These are phyloP conservation scores for Rhea americana DNA, from an alignment of 2,113 vertebrate genomes.

Conservation along the genomic window DNA sequence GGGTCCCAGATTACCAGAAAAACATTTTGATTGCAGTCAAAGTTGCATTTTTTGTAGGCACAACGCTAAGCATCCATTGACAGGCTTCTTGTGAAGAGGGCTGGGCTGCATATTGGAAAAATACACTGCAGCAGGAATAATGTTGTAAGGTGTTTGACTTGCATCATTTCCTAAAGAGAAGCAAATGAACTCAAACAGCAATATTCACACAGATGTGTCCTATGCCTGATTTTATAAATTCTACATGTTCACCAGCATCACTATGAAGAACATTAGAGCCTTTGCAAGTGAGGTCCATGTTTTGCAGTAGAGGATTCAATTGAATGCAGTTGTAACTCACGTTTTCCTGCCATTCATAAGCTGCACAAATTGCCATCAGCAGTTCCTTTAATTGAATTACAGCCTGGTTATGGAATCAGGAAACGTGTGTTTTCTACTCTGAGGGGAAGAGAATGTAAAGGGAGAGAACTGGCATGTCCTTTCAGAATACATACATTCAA, in stretches of 20 bases:
- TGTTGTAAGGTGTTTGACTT: background rate
- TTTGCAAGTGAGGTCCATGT: background rate
- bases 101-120: background rate
- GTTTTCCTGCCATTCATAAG: constrained; percentile 39
- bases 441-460: background rate
- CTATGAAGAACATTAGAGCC: background rate
- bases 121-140: constrained; percentile 3
- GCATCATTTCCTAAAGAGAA: constrained; percentile 28
- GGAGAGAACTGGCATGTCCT: background rate
- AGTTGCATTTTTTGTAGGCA: background rate
- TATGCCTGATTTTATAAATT: constrained; percentile 7
- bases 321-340: constrained; percentile 5
- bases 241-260: background rate
- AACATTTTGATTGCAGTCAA: background rate
- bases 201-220: constrained; percentile 31
- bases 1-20: background rate
- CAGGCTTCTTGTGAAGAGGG: background rate
- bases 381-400: constrained; percentile 46
- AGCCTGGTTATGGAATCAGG: background rate
- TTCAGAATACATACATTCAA: background rate
- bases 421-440: background rate
- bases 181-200: background rate
- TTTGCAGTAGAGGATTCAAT: background rate
- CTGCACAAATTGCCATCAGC: background rate
- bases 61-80: background rate